phyloP scores from a whole-genome alignment of 1,140 invertebrate genomes.

The Eulimnadia texana region DNA sequence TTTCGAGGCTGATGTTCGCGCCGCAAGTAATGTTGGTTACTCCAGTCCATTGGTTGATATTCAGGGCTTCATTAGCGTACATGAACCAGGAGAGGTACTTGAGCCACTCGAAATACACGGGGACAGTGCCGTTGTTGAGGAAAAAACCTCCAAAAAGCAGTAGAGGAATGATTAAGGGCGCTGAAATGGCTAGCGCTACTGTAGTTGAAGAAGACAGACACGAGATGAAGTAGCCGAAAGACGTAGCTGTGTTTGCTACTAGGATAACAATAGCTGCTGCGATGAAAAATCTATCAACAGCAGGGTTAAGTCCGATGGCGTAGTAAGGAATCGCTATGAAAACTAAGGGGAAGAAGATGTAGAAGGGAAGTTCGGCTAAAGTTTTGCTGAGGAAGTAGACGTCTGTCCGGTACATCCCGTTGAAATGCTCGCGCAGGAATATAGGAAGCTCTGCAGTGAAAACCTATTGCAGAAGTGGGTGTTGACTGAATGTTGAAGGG shows the following conservation, averaged over 20 bases:
- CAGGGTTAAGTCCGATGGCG: slow-evolving; percentile 65
- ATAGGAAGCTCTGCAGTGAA: slow-evolving; percentile 84
- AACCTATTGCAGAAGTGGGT: slow-evolving; percentile 34
- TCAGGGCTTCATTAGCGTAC: slow-evolving; percentile 80
- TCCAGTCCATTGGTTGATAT: slow-evolving; percentile 84
- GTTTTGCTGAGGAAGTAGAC: slow-evolving; percentile 88
- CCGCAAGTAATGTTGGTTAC: slow-evolving; percentile 53
- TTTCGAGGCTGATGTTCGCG: slow-evolving; percentile 59
- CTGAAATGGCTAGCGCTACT: slow-evolving; percentile 74
- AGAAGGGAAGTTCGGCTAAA: slow-evolving; percentile 65
- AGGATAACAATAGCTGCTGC: slow-evolving; percentile 57
- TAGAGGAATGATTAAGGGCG: slow-evolving; percentile 81
- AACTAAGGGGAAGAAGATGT: slow-evolving; percentile 52
- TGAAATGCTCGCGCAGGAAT: slow-evolving; percentile 78
- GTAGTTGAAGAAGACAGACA: slow-evolving; percentile 61
- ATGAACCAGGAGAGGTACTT: slow-evolving; percentile 90
- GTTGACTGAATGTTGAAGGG: background rate
- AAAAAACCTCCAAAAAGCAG: slow-evolving; percentile 92
- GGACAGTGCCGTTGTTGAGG: slow-evolving; percentile 76
- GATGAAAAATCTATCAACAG: slow-evolving; percentile 53
- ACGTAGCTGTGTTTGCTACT: slow-evolving; percentile 77
- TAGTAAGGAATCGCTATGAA: slow-evolving; percentile 78
- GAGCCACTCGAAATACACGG: slow-evolving; percentile 75
- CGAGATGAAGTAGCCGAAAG: slow-evolving; percentile 84
- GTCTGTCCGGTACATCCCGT: slow-evolving; percentile 82